These are phyloP conservation scores for Indri indri DNA, from an alignment of 2,113 vertebrate species.

Conservation along the genomic window DNA sequence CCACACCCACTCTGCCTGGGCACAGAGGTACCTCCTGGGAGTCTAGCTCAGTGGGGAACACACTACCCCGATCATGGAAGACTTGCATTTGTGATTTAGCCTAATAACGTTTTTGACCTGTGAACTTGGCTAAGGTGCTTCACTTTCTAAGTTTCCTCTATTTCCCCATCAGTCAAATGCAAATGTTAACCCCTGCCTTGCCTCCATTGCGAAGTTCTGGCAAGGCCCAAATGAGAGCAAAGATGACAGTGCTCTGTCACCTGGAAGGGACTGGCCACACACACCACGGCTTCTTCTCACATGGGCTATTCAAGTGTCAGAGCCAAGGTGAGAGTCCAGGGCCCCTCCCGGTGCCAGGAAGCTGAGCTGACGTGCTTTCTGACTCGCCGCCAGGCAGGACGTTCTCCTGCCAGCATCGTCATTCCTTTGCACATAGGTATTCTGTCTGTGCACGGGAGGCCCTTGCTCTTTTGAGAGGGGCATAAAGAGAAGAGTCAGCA, in stretches of 20 bases:
- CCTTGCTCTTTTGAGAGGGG: slow-evolving; percentile 65
- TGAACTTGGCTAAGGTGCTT: background rate
- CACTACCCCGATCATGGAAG: background rate
- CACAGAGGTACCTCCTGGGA: background rate
- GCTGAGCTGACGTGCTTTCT: slow-evolving; percentile 27
- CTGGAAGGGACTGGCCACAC: slow-evolving; percentile 20
- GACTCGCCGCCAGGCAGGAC: slow-evolving; percentile 47
- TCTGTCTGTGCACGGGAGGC: slow-evolving; percentile 61
- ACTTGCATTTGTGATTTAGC: background rate
- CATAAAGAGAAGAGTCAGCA: slow-evolving; percentile 63
- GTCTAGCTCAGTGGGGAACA: background rate
- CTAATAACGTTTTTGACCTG: background rate
- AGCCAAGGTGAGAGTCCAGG: slow-evolving; percentile 59
- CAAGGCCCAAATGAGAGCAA: slow-evolving; percentile 2
- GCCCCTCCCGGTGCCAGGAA: background rate
- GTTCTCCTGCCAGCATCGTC: slow-evolving; percentile 34
- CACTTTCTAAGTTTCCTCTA: background rate
- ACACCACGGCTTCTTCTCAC: background rate
- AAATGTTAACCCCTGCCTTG: background rate
- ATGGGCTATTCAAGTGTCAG: background rate
- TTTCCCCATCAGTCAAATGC: background rate
- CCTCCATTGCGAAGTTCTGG: background rate
- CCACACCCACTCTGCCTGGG: background rate
- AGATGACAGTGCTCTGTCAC: background rate
- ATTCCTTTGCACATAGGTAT: slow-evolving; percentile 64